phyloP scores from a whole-genome alignment of 2,113 vertebrate species.

The Dromaius novaehollandiae region DNA sequence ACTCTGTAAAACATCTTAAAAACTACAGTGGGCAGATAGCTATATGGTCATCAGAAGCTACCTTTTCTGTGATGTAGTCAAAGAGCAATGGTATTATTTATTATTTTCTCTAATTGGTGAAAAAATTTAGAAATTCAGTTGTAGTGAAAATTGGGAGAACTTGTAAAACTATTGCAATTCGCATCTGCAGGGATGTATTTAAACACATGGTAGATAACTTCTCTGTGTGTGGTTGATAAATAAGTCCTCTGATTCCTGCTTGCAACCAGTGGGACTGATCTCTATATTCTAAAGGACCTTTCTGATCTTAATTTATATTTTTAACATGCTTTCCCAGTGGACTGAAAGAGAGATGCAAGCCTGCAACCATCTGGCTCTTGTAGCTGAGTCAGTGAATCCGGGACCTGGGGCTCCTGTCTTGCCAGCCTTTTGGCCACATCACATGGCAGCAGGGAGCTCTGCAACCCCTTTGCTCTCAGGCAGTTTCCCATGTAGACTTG shows the following conservation, averaged over 20 bases:
- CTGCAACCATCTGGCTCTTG: not conserved
- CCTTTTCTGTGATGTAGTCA: not conserved
- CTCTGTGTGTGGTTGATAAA: not conserved
- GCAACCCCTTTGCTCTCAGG: not conserved
- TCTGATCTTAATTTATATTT: not conserved
- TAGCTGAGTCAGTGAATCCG: fast-evolving
- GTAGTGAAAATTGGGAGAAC: not conserved
- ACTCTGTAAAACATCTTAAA: not conserved
- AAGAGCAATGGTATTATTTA: not conserved
- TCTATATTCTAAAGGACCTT: not conserved
- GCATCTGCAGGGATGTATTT: not conserved
- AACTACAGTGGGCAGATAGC: not conserved
- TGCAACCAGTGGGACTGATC: not conserved
- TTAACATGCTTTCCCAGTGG: not conserved
- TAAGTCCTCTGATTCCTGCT: not conserved
- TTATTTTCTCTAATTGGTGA: not conserved
- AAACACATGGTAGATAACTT: not conserved
- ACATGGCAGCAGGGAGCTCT: not conserved
- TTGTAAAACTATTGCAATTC: not conserved
- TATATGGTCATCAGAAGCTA: not conserved
- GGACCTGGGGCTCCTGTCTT: not conserved
- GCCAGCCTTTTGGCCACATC: not conserved
- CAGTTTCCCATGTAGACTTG: not conserved
- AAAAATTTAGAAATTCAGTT: not conserved
- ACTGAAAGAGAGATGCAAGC: not conserved